phyloP scores from a whole-genome alignment of 2,113 vertebrate genomes.

The Psittacara wagleri region DNA sequence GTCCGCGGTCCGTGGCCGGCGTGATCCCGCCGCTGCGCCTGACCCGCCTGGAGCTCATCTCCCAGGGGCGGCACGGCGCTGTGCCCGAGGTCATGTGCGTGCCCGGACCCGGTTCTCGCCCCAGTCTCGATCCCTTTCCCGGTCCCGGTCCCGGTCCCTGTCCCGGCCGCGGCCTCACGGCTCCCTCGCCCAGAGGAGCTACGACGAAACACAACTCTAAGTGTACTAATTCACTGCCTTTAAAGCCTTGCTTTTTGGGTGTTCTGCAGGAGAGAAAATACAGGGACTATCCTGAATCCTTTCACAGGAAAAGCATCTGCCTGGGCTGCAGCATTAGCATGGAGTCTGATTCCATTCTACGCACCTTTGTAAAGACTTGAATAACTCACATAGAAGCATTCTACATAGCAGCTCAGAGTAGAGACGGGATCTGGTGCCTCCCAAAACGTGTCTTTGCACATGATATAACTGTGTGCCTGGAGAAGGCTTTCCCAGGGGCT shows the following conservation, averaged over 20 bases:
- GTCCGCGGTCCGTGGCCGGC: not conserved
- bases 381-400: not conserved
- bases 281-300: not conserved
- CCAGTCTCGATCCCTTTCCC: too few species aligned
- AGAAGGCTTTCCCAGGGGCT: not conserved
- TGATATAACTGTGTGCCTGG: fast-evolving
- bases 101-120: not conserved
- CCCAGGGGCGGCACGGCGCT: conserved; percentile 34
- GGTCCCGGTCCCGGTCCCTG: too few species aligned
- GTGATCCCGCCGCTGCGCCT: not conserved
- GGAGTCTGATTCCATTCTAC: not conserved
- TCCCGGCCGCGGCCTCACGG: not conserved
- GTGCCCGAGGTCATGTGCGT: conserved; percentile 54
- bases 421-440: not conserved
- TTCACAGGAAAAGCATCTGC: not conserved
- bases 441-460: not conserved
- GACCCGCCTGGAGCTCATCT: conserved; percentile 11
- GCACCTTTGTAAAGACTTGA: not conserved
- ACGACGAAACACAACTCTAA: conserved; percentile 31
- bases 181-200: conserved; percentile 62
- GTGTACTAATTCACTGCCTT: not conserved
- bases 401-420: not conserved
- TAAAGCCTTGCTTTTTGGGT: not conserved
- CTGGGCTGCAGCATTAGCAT: not conserved
- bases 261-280: too few species aligned